phyloP scores from a whole-genome alignment of 1,140 invertebrate genomes.

The Sarcophaga bullata region DNA sequence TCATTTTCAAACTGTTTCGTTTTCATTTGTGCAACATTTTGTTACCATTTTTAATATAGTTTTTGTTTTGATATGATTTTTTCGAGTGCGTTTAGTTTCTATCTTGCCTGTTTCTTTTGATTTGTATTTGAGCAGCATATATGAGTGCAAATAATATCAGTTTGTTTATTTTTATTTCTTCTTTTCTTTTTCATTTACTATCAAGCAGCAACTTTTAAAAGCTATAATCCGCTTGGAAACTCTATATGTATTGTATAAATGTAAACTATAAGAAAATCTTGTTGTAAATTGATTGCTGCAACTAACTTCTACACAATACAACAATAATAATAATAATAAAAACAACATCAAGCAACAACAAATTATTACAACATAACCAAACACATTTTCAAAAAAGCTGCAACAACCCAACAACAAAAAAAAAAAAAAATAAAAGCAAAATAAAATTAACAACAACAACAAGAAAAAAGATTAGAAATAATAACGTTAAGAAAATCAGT shows the following conservation, averaged over 20 bases:
- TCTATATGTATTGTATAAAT: neutral
- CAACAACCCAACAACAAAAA: neutral
- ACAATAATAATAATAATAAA: neutral
- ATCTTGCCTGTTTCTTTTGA: neutral
- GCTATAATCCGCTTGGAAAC: neutral
- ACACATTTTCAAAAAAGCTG: neutral
- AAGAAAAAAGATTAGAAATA: neutral
- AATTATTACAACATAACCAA: slow-evolving; percentile 24
- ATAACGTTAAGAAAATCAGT: neutral
- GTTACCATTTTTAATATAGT: neutral
- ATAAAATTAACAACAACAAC: neutral
- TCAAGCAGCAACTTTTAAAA: slow-evolving; percentile 1
- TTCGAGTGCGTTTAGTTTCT: neutral
- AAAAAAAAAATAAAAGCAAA: neutral
- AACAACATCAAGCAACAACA: neutral
- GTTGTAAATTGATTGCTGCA: slow-evolving; percentile 18
- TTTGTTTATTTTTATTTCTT: too few species aligned
- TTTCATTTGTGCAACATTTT: slow-evolving; percentile 15
- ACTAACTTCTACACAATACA: neutral
- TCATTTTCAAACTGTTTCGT: too few species aligned
- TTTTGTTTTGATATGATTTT: neutral
- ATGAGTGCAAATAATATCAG: neutral
- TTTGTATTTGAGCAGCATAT: neutral
- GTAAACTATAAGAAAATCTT: neutral
- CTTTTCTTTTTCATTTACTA: neutral